Evolutionary conservation across 2,888 invertebrate species (phyloP).

Genomic region (Chloroclystis v-ata): DNA sequence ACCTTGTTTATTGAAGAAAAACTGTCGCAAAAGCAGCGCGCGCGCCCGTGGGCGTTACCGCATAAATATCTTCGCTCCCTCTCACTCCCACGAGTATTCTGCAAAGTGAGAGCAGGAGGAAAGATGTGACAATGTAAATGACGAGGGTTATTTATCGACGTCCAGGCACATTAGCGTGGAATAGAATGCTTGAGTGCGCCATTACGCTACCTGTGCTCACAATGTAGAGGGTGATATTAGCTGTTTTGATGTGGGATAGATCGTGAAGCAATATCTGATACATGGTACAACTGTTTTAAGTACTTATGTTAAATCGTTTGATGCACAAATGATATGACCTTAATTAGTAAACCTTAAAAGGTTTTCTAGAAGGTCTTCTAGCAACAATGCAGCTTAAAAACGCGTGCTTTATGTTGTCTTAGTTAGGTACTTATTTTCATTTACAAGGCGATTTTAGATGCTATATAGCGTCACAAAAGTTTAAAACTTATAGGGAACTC

Average conservation of each 20-base stretch:
- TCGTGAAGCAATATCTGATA: too few relatives aligned
- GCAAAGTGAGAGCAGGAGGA: slow-evolving; percentile 15
- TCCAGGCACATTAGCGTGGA: slow-evolving; percentile 25
- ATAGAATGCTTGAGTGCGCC: slow-evolving; percentile 26
- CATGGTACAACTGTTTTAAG: too few relatives aligned
- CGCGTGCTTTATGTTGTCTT: too few relatives aligned
- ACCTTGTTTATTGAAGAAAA: slow-evolving; percentile 57
- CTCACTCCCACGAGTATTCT: slow-evolving; percentile 29
- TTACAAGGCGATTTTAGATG: too few relatives aligned
- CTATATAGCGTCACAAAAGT: too few relatives aligned
- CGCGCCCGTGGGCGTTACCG: slow-evolving; percentile 52
- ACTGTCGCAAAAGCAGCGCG: slow-evolving; percentile 50
- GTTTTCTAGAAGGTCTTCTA: too few relatives aligned
- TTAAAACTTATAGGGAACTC: too few relatives aligned
- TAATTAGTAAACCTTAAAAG: too few relatives aligned
- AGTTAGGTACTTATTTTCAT: too few relatives aligned
- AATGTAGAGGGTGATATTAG: not conserved
- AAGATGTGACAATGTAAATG: slow-evolving; percentile 48
- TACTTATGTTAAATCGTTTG: too few relatives aligned
- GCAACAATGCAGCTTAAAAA: too few relatives aligned
- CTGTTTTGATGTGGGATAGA: not conserved
- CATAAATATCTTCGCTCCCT: slow-evolving; percentile 48
- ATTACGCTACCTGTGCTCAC: slow-evolving; percentile 14
- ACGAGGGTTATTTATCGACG: slow-evolving; percentile 55
- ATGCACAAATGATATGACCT: too few relatives aligned